Evolutionary conservation across 2,888 invertebrate genomes (phyloP), one percentile per base, ranked within the genome.

Genomic region (Galerucella calmariensis): DNA sequence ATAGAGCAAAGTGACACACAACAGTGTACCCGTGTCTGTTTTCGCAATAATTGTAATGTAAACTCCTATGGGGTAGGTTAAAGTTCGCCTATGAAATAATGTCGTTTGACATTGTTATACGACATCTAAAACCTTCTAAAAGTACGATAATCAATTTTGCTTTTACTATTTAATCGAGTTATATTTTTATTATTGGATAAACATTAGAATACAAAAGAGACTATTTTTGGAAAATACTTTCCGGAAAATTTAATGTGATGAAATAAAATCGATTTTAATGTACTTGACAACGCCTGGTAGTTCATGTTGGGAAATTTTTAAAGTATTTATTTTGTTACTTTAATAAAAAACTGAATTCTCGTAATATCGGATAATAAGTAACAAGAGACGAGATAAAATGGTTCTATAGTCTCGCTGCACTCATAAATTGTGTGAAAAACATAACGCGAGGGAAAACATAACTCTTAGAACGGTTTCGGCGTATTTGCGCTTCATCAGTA

Each of bases 11-110:
- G 65, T 71, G 70, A 71, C 70, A 71, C 48, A 70, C 70, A 65
- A 16, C 56, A 14, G 14, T 71, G 65, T 71, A 44, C 12, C 27
- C 10, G 46, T 46, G 46, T 65, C 63, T 65, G 63, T 46, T 65
- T 71, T 71, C 56, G 56, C 65, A 44, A 66, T 65, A 71, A 71
- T 71, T 71, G 66, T 71, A 65, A 71, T 71, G 71, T 71, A 53
- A 70, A 70, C 35, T 51, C 63, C 51, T 44, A 24, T 56, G 65
- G 65, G 65, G 35, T 41, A 66, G 66, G 66, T 48, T 20, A 46
- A 58, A 53, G 44, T 58, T 65, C 44, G 63, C 16, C n/a, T 53
- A 53, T 2, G 14, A 48, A 48, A 11, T 56, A 48, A 11, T 56
- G 56, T n/a, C 20, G 27, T 27, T 24, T 59, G 51, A 5, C 51